Percentiles rank a stretch among this genome's conserved stretches.
phyloP scores from a whole-genome alignment of 1,140 invertebrate genomes.

The Physella acuta region DNA sequence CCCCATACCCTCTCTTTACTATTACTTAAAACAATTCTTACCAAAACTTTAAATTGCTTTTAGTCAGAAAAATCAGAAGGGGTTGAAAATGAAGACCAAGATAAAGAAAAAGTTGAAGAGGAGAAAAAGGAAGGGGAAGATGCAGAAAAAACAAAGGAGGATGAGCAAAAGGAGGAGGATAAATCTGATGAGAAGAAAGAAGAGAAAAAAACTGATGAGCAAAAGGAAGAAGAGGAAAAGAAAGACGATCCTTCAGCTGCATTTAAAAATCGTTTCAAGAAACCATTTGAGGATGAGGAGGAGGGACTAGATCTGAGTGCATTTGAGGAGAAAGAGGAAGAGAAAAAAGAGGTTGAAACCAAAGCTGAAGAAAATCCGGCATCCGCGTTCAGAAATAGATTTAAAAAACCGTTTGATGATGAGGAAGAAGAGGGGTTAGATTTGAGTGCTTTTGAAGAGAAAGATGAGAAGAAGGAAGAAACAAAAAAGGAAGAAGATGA shows the following conservation, averaged over 20 bases:
- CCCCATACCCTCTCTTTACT: no score
- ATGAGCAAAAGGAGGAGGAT: constrained; percentile 9
- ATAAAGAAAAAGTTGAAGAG: background rate
- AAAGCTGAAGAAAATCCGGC: constrained; percentile 28
- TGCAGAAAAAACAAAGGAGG: constrained; percentile 1
- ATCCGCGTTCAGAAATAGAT: constrained; percentile 14
- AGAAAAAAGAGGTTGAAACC: constrained; percentile 18
- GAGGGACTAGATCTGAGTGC: constrained; percentile 16
- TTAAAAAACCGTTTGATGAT: constrained; percentile 28
- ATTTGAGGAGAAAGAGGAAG: constrained; percentile 20
- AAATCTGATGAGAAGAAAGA: constrained; percentile 24
- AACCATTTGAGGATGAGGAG: constrained; percentile 20
- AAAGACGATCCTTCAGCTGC: constrained; percentile 20
- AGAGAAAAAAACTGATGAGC: constrained; percentile 17
- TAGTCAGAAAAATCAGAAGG: background rate
- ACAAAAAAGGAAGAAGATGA: constrained; percentile 11
- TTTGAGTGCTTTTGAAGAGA: constrained; percentile 10
- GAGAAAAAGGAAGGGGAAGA: background rate
- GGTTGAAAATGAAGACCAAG: background rate
- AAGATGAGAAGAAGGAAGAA: constrained; percentile 8
- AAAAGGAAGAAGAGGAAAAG: constrained; percentile 26
- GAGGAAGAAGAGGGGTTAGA: constrained; percentile 24
- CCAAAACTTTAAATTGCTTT: no score
- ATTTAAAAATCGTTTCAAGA: constrained; percentile 26
- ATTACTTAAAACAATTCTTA: no score